Conservation (phyloP, 1,140 invertebrate genomes). For the Pomacea maculata region DNA sequence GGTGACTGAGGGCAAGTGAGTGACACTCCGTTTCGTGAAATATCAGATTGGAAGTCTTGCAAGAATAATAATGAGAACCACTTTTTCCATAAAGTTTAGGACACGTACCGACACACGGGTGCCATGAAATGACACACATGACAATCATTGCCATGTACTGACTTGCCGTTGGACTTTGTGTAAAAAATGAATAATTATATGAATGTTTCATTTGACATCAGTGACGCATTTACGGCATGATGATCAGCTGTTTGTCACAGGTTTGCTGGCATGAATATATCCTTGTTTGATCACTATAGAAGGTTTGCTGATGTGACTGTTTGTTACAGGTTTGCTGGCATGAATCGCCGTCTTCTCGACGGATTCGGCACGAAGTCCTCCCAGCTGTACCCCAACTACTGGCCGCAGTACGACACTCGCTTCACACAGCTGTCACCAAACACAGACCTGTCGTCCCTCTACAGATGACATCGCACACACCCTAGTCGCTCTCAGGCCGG, state of each 20-base stretch:
- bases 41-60: too few relatives aligned
- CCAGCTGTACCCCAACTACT: constrained; percentile 54
- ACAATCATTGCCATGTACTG: not conserved
- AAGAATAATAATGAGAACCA: not conserved
- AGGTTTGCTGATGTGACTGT: too few relatives aligned
- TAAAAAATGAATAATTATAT: too few relatives aligned
- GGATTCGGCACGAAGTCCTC: constrained; percentile 52
- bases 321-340: constrained; percentile 49
- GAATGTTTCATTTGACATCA: too few relatives aligned
- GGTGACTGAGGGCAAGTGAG: constrained; percentile 77
- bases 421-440: constrained; percentile 37
- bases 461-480: too few relatives aligned
- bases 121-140: not conserved
- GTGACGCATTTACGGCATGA: too few relatives aligned
- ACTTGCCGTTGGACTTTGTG: too few relatives aligned
- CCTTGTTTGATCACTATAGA: too few relatives aligned
- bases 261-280: too few relatives aligned
- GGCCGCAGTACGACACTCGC: constrained; percentile 55
- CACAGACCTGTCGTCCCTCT: too few relatives aligned
- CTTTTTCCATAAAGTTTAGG: not conserved
- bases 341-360: constrained; percentile 58
- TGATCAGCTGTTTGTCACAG: too few relatives aligned
- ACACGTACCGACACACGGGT: not conserved
- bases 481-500: not conserved
- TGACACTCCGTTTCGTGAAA: constrained; percentile 1